Conservation (phyloP, 2,888 invertebrate genomes). For the Nymphalis polychloros region DNA sequence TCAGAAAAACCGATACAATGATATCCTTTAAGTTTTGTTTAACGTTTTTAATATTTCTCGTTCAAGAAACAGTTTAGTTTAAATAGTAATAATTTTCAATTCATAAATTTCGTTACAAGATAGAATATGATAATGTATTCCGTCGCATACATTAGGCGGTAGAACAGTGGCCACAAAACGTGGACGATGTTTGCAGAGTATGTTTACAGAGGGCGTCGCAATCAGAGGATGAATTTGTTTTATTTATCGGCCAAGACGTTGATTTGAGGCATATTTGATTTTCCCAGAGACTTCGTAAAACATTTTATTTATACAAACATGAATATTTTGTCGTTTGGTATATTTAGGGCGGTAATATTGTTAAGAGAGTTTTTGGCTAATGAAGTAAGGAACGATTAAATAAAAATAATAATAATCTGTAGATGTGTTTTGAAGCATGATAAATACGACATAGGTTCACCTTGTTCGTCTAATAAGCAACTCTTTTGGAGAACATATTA, state of each 20-base stretch:
- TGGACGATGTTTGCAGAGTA: slow-evolving; percentile 27
- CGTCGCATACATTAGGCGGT: slow-evolving; percentile 31
- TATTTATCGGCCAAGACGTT: slow-evolving; percentile 41
- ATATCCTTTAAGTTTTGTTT: too few relatives aligned
- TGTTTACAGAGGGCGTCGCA: slow-evolving; percentile 33
- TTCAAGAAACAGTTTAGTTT: background rate
- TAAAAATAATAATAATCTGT: too few relatives aligned
- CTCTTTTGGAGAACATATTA: too few relatives aligned
- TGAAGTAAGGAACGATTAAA: too few relatives aligned
- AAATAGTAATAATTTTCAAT: slow-evolving; percentile 6
- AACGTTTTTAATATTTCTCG: background rate
- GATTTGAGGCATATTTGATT: slow-evolving; percentile 35
- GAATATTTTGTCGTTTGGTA: slow-evolving; percentile 2
- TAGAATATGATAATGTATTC: slow-evolving; percentile 33
- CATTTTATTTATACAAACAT: slow-evolving; percentile 8
- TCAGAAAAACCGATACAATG: too few relatives aligned
- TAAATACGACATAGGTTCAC: too few relatives aligned
- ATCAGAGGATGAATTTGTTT: slow-evolving; percentile 41
- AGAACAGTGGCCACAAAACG: slow-evolving; percentile 25
- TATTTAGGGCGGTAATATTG: background rate
- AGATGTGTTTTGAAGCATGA: too few relatives aligned
- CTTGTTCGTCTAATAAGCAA: too few relatives aligned
- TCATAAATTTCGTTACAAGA: slow-evolving; percentile 24
- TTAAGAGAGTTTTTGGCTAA: too few relatives aligned
- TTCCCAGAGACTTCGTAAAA: background rate